Conservation (phyloP, 2,797 vertebrate genomes). For the Podarcis siculus region DNA sequence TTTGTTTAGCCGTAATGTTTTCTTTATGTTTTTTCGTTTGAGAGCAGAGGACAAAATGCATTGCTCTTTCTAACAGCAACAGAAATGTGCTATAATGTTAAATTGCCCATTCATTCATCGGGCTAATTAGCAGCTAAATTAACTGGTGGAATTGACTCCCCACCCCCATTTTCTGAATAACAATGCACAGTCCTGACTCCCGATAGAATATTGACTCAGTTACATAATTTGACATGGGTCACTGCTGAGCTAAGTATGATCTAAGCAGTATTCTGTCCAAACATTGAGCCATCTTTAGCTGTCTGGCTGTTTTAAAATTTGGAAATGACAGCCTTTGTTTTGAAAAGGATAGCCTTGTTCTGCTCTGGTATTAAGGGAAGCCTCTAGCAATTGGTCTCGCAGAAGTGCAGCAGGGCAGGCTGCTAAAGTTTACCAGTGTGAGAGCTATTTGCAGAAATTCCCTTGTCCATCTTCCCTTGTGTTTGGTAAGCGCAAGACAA, state of each 20-base stretch:
- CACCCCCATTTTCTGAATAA: neutral
- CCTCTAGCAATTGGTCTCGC: neutral
- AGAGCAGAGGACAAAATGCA: conserved; percentile 1
- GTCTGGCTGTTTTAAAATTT: conserved; percentile 22
- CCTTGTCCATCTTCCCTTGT: no score
- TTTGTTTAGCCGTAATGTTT: neutral
- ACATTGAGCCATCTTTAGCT: neutral
- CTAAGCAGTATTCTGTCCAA: neutral
- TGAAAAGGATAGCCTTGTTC: conserved; percentile 20
- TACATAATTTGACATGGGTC: neutral
- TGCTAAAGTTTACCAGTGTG: no score
- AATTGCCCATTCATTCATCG: conserved; percentile 53
- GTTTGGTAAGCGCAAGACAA: neutral
- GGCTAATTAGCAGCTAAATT: neutral
- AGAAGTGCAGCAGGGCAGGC: no score
- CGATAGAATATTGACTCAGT: neutral
- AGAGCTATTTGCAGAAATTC: neutral
- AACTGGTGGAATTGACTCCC: neutral
- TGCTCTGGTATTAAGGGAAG: conserved; percentile 7
- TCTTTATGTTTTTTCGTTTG: neutral
- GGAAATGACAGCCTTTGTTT: neutral
- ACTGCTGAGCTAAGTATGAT: conserved; percentile 7
- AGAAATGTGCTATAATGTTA: neutral
- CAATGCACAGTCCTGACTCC: neutral
- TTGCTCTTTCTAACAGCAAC: neutral